phyloP scores from a whole-genome alignment of 2,888 invertebrate species.

The Hesperia comma region DNA sequence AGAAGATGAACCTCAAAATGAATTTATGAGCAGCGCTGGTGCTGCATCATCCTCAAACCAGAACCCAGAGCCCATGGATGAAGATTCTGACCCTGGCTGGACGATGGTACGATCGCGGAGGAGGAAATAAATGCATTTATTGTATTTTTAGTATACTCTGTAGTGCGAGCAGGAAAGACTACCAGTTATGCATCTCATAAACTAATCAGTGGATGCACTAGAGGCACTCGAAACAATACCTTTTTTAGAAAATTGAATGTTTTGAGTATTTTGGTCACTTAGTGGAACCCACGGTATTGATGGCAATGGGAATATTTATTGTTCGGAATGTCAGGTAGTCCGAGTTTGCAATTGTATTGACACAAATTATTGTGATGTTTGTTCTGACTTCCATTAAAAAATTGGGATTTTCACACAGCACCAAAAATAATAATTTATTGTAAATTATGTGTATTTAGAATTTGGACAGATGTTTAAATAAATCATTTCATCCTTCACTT shows the following conservation, averaged over 20 bases:
- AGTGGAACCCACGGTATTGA: too few relatives aligned
- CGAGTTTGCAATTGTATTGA: too few relatives aligned
- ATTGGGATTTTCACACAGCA: neutral
- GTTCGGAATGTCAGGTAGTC: too few relatives aligned
- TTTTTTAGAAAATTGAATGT: too few relatives aligned
- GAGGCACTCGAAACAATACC: too few relatives aligned
- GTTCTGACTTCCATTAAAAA: neutral
- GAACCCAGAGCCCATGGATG: constrained; percentile 71
- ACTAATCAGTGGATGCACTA: too few relatives aligned
- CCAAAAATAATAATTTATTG: neutral
- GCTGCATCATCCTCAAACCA: constrained; percentile 52
- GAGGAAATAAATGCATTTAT: constrained; percentile 66
- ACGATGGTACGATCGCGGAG: constrained; percentile 84
- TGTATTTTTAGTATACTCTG: constrained; percentile 28
- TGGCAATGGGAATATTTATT: too few relatives aligned
- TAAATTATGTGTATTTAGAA: too few relatives aligned
- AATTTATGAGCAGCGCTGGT: constrained; percentile 49
- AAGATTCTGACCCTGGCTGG: constrained; percentile 87
- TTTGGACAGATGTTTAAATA: too few relatives aligned
- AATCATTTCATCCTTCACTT: too few relatives aligned
- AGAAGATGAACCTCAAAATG: constrained; percentile 60
- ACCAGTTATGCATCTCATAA: neutral
- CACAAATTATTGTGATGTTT: too few relatives aligned
- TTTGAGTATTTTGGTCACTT: too few relatives aligned
- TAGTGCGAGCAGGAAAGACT: constrained; percentile 19